Base-by-base conservation (phyloP, 2,888 invertebrate species). In the Thera obeliscata region DNA sequence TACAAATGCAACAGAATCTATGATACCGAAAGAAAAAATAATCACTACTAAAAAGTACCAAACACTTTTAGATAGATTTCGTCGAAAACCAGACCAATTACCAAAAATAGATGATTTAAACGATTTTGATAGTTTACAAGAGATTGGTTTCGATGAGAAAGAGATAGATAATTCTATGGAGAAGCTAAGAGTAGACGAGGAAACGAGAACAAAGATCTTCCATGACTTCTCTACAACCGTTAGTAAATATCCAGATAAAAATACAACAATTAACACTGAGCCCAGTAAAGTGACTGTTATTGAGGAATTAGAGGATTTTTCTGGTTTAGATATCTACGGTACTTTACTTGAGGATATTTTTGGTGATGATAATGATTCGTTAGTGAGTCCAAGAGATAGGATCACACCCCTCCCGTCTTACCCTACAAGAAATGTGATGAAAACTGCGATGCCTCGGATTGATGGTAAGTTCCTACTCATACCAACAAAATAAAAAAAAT, bases 221-320 rank as follows among this genome's bases (percentile, higher is more conserved):
- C 81, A 89, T 59, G 92, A 92, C 78, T 93, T 90, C 70, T 90
- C 87, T 11, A 87, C 88, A 65, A 93, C 93, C 2, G 84, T 91
- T 2, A 87, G 88, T 69, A 89, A 87, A 81, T 81, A 80, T 67
- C 69, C 76, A 38, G 72, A 77, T 61, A 76, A 64, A 22, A 69
- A 69, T 48, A 2, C 12, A 11, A 56, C 61, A 43, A 56, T 67
- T 57, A 43, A 69, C 7, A 54, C n/a, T 43, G 66, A 69, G 58
- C 43, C 33, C 0, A 58, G 63, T 61, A 63, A 48, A 63, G 68
- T 43, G 1, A 38, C 46, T 22, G 50, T 12, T 54, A 22, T 46
- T 35, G 41, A 61, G 52, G 72, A 72, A 36, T 57, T 58, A 1
- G 66, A 69, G 61, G 55, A 67, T 41, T 48, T 55, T n/a, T 49